phyloP scores from a whole-genome alignment of 2,888 invertebrate genomes.

The Euplagia quadripunctaria region DNA sequence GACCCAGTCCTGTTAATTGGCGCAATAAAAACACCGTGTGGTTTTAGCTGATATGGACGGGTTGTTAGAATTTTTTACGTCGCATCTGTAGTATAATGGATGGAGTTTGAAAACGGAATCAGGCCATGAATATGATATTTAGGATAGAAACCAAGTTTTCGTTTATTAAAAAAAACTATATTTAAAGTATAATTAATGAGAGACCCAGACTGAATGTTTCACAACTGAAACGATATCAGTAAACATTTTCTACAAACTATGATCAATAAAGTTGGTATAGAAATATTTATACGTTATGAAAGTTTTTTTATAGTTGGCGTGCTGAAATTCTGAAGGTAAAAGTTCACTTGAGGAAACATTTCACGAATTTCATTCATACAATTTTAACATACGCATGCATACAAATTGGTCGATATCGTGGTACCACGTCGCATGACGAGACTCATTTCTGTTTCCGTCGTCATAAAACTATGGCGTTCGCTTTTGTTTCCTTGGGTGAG shows the following conservation, averaged over 20 bases:
- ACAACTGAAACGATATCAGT: not conserved
- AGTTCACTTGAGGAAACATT: conserved; percentile 25
- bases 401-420: conserved; percentile 22
- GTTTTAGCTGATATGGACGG: too few species aligned
- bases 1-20: too few species aligned
- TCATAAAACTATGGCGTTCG: conserved; percentile 38
- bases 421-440: conserved; percentile 39
- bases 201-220: not conserved
- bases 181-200: not conserved
- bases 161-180: too few species aligned
- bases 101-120: too few species aligned
- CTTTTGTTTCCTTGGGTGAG: conserved; percentile 21
- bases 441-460: conserved; percentile 33
- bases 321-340: conserved; percentile 13
- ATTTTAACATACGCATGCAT: conserved; percentile 33
- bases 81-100: too few species aligned
- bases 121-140: not conserved
- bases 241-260: not conserved
- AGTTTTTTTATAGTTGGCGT: conserved; percentile 23
- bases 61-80: too few species aligned
- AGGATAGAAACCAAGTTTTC: not conserved
- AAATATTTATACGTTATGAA: conserved; percentile 8
- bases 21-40: too few species aligned
- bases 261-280: not conserved
- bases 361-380: conserved; percentile 27